phyloP scores from a whole-genome alignment of 2,797 vertebrate species.

The Furcifer pardalis region DNA sequence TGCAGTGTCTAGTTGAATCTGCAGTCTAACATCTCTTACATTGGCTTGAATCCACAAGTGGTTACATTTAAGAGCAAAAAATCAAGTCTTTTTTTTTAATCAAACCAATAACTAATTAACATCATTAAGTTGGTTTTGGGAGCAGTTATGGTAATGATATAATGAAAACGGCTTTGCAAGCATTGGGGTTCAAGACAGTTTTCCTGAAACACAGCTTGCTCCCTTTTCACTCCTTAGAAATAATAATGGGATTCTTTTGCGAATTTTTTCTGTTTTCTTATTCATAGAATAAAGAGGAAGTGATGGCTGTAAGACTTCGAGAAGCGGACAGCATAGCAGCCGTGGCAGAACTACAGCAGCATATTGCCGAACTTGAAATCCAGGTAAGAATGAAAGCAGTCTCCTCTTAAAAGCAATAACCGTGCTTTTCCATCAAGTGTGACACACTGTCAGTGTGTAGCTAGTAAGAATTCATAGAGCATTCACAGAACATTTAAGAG shows the following conservation, averaged over 20 bases:
- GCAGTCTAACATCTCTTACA: background rate
- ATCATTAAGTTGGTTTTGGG: background rate
- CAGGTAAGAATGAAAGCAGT: conserved; percentile 80
- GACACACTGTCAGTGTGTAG: background rate
- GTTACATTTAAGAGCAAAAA: background rate
- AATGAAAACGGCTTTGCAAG: background rate
- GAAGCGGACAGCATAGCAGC: conserved; percentile 97
- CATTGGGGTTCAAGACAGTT: background rate
- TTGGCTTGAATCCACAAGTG: background rate
- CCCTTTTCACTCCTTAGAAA: background rate
- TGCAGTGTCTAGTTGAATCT: background rate
- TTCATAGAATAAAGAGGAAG: conserved; percentile 93
- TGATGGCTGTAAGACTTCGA: conserved; percentile 95
- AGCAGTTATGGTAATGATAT: background rate
- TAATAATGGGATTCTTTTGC: background rate
- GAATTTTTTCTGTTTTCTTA: background rate
- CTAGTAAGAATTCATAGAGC: background rate
- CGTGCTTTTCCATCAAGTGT: background rate
- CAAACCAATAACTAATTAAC: background rate
- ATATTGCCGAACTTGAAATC: conserved; percentile 96
- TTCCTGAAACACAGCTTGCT: background rate
- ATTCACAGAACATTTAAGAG: background rate
- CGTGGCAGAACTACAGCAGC: conserved; percentile 96
- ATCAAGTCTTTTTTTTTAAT: background rate
- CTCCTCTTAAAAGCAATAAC: background rate